Evolutionary conservation across 2,797 vertebrate species (phyloP), one percentile per base, ranked within the genome.

Genomic region (Poliocrania exsul): DNA sequence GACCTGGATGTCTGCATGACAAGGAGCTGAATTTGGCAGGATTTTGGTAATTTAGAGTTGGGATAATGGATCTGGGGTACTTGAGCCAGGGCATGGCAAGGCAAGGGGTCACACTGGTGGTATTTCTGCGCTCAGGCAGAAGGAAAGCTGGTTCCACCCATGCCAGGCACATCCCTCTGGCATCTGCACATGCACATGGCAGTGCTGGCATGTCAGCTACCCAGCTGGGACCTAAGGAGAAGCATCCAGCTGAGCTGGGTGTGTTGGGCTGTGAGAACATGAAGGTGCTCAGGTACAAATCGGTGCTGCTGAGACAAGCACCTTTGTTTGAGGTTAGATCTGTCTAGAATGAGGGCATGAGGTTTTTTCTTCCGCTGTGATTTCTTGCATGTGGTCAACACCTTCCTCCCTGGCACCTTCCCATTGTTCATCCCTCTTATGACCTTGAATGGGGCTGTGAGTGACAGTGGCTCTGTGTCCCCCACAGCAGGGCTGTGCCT

Each of bases 401-500:
- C 47, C 56, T 84, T 70, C 5, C 5, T 1, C 40, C 44, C 15
- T n/a, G 38, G 13, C 26, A 38, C 28, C 25, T 57, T 66, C 23
- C 29, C 1, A 0, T 5, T 57, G 23, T 42, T 53, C 1, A 1
- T n/a, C 49, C 35, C n/a, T 70, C 49, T 53, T 29, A 37, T 2
- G 10, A 57, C 28, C 28, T 29, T 23, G 50, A 42, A 3, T 0
- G 5, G 31, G 14, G 5, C n/a, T 16, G 7, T 6, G 60, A 17
- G 38, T 95, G 75, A 64, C 6, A 2, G 2, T 2, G 6, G 10
- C 46, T 93, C 71, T 93, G 64, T 86, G 26, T 95, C 95, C 96
- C 94, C 96, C 67, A 31, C 97, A 97, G 98, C 98, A 0, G 99
- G 99, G 53, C 98, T 99, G 96, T 99, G 99, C 62, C 98, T 99